Base-by-base conservation (phyloP, 2,888 invertebrate genomes). In the Hirudinaria manillensis region DNA sequence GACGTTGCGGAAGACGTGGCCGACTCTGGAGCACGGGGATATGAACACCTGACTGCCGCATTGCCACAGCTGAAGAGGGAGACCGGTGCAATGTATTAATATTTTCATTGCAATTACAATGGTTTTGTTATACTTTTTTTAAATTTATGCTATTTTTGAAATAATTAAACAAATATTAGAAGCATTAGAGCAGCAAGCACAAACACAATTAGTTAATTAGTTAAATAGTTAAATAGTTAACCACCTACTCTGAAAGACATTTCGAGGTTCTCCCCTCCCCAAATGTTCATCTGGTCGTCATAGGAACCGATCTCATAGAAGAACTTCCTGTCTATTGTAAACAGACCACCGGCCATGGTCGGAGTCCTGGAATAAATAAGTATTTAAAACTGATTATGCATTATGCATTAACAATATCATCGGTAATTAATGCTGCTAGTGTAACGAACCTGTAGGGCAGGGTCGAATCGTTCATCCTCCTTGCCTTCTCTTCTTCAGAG, bases 241-340 rank as follows among this genome's bases (percentile, higher is more conserved):
- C 10, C 6, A 45, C 45, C 45, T 88, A 94, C 94, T 89, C 94
- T 89, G 87, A 94, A 93, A 82, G 93, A 93, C 92, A 95, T 93
- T 87, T 95, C 94, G 70, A 95, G 88, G 86, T 94, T 94, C 87
- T 95, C 94, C 72, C 93, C 94, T 74, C 98, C 99, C 98, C 98
- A 99, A 82, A 99, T 97, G 86, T 98, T 96, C 98, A 99, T 98
- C 81, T 98, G 98, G 87, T 95, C 91, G 86, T 99, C 99, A 86
- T 99, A 99, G 75, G 96, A 92, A 74, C 99, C 99, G 78, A 99
- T 89, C 87, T 97, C 93, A 87, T 96, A 94, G 88, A 99, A 99
- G 87, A 95, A 99, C 34, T 95, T 93, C 83, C 91, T 90, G 85
- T 96, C 94, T 24, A 80, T 80, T 29, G 80, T 56, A 36, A 80